Base-by-base conservation (phyloP, 2,797 vertebrate species). In the Enteromius trimaculatus region DNA sequence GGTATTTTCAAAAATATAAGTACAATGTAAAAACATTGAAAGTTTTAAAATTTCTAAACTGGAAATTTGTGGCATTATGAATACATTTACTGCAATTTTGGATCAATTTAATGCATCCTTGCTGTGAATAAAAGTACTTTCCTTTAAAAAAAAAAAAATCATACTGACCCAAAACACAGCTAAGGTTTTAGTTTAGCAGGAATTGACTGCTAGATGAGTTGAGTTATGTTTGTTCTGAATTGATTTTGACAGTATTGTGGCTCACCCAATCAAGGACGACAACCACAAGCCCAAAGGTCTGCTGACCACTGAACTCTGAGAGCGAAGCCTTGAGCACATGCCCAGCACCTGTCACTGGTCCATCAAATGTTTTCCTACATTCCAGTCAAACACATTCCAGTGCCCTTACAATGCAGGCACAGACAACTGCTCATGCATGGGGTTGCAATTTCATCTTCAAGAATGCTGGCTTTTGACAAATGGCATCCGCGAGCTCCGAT, bases 231-330 rank as follows among this genome's bases (percentile, higher is more conserved):
- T 74, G 47, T 34, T n/a, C 29, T 77, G 13, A 51, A 29, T 69
- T n/a, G 51, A 8, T 71, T 69, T 85, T 79, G 13, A 1, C 91
- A 95, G 95, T 90, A 37, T 86, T 89, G 88, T 77, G 87, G 86
- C 53, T 88, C 91, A 89, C 72, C 89, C 89, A 13, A 75, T 87
- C 86, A 88, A 89, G 5, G 95, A 96, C 86, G 95, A 96, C 84
- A 89, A 92, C 88, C 31, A 91, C 90, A 84, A 91, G 91, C 92
- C 92, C 14, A 96, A 95, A 90, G 96, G 96, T 90, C 95, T 99
- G 91, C 95, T 99, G 91, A 99, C 98, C 86, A 99, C 98, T 80
- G 97, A 99, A 91, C 97, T 99, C 87, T 99, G 91, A 97, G 91
- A 37, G 26, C 6, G 29, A 37, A 31, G 7, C 10, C 21, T 70